Evolutionary conservation across 92 coral and sea anemone genomes (phyloP), one percentile per base, ranked within the genome.

Genomic region (Phymanthus crucifer): DNA sequence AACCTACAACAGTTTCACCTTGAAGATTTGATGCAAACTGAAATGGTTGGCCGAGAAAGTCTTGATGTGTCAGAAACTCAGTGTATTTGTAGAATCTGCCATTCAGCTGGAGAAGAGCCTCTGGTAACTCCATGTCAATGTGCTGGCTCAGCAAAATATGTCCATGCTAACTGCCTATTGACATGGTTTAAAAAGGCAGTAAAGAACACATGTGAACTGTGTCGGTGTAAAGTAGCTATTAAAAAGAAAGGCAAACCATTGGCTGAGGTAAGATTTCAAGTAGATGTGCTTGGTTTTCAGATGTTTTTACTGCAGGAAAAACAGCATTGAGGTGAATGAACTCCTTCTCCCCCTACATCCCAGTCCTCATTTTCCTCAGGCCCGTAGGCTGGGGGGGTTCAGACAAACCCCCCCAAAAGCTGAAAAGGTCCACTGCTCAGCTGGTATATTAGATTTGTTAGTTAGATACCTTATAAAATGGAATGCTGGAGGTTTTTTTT

Each of bases 181-280:
- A 93, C 98, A 3, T 93, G 98, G 98, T 91, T 93, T 81, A 93
- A 91, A 66, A 91, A 86, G 38, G 94, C 95, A 46, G 95, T 93
- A 56, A 93, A 91, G 50, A 91, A 91, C 74, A 93, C 98, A 11
- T 93, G 98, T 77, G 98, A 93, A 67, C 85, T 93, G 68, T 93
- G 98, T 54, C 98, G 93, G 23, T 85, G 91, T 81, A 93, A 91
- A 78, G 95, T 93, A 72, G 91, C 89, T n/a, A 86, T 93, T 78
- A 91, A 93, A 83, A 93, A 88, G 74, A 93, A 86, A 52, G 91
- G 93, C 31, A 93, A 87, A 58, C 93, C 93, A 21, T 88, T 91
- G 61, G 90, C 95, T 13, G 91, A 93, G 98, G 98, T 91, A 76
- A n/a, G n/a, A n/a, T n/a, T n/a, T n/a, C n/a, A n/a, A n/a, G n/a